phyloP scores from a whole-genome alignment of 2,888 invertebrate genomes.

The Lathronympha strigana region DNA sequence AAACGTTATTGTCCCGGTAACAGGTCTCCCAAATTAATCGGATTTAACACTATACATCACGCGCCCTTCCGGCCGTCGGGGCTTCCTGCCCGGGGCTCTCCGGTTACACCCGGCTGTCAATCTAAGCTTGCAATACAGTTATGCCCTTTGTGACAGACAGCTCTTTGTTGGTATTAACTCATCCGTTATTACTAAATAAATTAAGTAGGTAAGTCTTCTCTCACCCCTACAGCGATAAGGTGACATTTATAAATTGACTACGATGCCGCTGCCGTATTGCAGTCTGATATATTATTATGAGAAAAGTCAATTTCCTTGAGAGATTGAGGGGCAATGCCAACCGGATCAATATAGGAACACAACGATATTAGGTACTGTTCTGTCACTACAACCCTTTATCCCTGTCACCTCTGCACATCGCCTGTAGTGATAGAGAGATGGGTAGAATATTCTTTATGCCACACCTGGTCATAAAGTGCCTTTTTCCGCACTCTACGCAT shows the following conservation, averaged over 20 bases:
- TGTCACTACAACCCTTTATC: too few species aligned
- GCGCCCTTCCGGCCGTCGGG: slow-evolving; percentile 55
- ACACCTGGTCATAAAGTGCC: too few species aligned
- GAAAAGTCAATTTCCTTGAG: too few species aligned
- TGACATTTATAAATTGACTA: background rate
- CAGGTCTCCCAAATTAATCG: slow-evolving; percentile 73
- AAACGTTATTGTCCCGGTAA: slow-evolving; percentile 69
- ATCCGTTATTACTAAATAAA: slow-evolving; percentile 12
- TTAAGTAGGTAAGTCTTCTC: background rate
- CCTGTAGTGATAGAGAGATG: too few species aligned
- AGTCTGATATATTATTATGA: too few species aligned
- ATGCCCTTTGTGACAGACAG: slow-evolving; percentile 25
- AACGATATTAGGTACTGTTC: too few species aligned
- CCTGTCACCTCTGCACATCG: too few species aligned
- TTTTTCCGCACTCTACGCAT: too few species aligned
- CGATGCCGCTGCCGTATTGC: too few species aligned
- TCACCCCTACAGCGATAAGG: background rate
- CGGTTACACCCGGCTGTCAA: slow-evolving; percentile 26
- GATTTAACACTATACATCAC: slow-evolving; percentile 68
- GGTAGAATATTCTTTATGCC: too few species aligned
- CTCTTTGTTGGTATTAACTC: slow-evolving; percentile 21
- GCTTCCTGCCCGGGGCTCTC: slow-evolving; percentile 27
- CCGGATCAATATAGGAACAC: too few species aligned
- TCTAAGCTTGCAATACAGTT: slow-evolving; percentile 4
- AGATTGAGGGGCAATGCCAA: too few species aligned